Conservation (phyloP, 2,113 vertebrate species). For the Peromyscus californicus region DNA sequence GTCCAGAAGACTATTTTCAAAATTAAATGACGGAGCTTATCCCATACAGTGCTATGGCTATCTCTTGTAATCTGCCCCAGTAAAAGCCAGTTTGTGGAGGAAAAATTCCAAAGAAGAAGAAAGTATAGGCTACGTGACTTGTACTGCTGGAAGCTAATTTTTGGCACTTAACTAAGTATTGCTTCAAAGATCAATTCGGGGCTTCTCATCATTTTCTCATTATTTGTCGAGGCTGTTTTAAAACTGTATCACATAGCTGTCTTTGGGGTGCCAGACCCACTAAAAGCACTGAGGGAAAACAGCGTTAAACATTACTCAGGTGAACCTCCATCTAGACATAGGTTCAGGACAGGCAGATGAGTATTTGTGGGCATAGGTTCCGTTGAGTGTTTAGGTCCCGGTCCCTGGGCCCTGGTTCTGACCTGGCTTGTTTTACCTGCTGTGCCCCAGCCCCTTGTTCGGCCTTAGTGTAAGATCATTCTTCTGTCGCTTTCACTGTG, state of each 20-base stretch:
- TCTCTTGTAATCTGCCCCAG: not conserved
- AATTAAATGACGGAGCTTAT: not conserved
- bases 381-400: not conserved
- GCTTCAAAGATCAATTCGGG: not conserved
- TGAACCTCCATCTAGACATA: not conserved
- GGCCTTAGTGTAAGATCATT: not conserved
- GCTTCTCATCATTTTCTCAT: conserved; percentile 34
- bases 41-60: not conserved
- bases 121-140: not conserved
- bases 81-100: conserved; percentile 43
- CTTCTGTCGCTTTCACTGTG: not conserved
- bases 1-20: conserved; percentile 34
- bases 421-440: conserved; percentile 11
- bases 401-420: not conserved
- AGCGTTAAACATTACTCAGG: not conserved
- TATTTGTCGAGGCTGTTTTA: conserved; percentile 19
- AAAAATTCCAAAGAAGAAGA: conserved; percentile 39
- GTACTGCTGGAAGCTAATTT: conserved; percentile 23
- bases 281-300: not conserved
- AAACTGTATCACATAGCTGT: not conserved
- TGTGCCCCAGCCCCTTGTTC: not conserved
- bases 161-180: not conserved
- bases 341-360: not conserved
- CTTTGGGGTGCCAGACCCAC: not conserved
- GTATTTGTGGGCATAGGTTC: not conserved